Percentiles rank a stretch among this genome's conserved stretches.
Evolutionary conservation across 2,888 invertebrate species (phyloP).

Genomic region (Mesoligia furuncula): DNA sequence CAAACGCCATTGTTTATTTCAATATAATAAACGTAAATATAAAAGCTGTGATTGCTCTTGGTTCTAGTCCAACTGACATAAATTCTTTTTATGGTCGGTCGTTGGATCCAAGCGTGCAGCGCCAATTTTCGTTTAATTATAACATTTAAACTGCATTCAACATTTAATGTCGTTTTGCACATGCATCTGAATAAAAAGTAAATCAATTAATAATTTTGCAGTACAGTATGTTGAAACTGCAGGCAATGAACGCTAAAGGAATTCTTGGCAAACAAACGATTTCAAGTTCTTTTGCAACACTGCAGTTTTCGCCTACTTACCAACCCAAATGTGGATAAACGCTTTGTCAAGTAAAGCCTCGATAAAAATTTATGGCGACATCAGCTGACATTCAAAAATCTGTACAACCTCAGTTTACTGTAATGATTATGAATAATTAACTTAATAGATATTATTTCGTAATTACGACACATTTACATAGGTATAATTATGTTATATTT

Average conservation of each 20-base stretch:
- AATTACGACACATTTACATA: slow-evolving; percentile 54
- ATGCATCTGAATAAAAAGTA: slow-evolving; percentile 15
- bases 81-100: slow-evolving; percentile 73
- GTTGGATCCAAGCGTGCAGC: slow-evolving; percentile 65
- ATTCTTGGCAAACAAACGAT: slow-evolving; percentile 58
- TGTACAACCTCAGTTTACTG: slow-evolving; percentile 17
- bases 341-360: slow-evolving; percentile 37
- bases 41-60: slow-evolving; percentile 70
- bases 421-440: slow-evolving; percentile 52
- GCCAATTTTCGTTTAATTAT: slow-evolving; percentile 74
- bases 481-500: slow-evolving; percentile 52
- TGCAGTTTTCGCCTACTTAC: slow-evolving; percentile 64
- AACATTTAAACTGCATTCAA: slow-evolving; percentile 57
- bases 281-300: slow-evolving; percentile 60
- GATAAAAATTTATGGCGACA: slow-evolving; percentile 39
- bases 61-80: slow-evolving; percentile 76
- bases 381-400: slow-evolving; percentile 42
- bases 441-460: slow-evolving; percentile 55
- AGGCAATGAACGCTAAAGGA: slow-evolving; percentile 49
- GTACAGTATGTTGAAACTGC: slow-evolving; percentile 52
- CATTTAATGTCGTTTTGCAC: slow-evolving; percentile 14
- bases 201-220: slow-evolving; percentile 39
- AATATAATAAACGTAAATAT: slow-evolving; percentile 61
- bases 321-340: slow-evolving; percentile 57
- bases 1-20: slow-evolving; percentile 57